phyloP scores from a whole-genome alignment of 2,113 vertebrate genomes.

The Nestor notabilis region DNA sequence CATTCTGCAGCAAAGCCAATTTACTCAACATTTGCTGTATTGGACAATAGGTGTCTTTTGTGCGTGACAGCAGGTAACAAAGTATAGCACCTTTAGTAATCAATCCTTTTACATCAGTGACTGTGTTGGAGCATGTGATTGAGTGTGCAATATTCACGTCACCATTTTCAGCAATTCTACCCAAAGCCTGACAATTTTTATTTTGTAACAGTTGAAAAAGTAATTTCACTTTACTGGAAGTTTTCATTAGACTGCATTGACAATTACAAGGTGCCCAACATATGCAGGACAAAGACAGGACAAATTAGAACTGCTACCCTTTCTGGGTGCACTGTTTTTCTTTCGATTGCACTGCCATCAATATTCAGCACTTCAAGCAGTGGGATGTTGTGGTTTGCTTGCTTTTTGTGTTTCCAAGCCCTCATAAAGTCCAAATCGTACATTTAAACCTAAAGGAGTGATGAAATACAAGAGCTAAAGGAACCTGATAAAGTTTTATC shows the following conservation, averaged over 20 bases:
- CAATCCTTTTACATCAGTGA: neutral
- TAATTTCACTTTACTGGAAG: neutral
- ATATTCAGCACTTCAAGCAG: neutral
- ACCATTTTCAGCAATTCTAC: neutral
- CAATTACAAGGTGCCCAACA: neutral
- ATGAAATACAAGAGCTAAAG: neutral
- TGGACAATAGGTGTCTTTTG: neutral
- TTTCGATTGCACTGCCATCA: neutral
- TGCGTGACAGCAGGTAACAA: rapidly evolving
- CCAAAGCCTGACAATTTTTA: neutral
- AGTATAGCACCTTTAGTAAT: neutral
- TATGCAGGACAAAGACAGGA: neutral
- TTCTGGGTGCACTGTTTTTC: neutral
- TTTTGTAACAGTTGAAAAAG: neutral
- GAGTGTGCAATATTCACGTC: neutral
- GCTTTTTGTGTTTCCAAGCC: neutral
- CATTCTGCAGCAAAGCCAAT: neutral
- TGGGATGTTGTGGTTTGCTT: neutral
- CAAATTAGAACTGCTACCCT: neutral
- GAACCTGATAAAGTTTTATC: neutral
- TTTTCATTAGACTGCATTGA: neutral
- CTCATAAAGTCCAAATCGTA: neutral
- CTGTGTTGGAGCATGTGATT: neutral
- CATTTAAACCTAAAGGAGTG: neutral
- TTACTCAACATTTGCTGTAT: neutral